A percentile compares a stretch with the other conserved stretches of the same genome.
Conservation (phyloP, 2,113 vertebrate species). For the Phainopepla nitens region DNA sequence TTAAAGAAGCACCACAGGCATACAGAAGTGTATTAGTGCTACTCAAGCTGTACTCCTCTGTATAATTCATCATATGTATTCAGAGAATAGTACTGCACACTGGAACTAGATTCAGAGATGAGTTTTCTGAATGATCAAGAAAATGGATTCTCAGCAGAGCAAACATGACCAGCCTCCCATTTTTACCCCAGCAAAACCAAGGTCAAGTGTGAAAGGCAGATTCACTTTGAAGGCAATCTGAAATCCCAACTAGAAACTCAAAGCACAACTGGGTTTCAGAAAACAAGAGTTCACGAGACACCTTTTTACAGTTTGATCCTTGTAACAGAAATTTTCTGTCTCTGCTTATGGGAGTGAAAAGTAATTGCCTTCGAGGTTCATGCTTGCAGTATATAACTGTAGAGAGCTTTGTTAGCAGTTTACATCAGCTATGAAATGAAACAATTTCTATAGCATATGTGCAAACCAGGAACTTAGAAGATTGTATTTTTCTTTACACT, state of each 20-base stretch:
- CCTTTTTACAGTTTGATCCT: background rate
- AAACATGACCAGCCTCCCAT: background rate
- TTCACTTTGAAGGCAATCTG: background rate
- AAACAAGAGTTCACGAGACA: background rate
- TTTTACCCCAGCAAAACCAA: background rate
- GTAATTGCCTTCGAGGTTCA: background rate
- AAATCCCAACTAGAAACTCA: background rate
- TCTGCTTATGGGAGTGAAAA: background rate
- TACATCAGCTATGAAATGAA: background rate
- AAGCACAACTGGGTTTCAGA: background rate
- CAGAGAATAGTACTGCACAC: background rate
- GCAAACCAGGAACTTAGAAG: background rate
- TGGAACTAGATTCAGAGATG: background rate
- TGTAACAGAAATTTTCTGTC: background rate
- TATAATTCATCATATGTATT: background rate
- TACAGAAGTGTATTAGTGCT: background rate
- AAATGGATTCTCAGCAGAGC: background rate
- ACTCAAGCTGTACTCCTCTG: background rate
- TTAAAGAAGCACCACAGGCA: background rate
- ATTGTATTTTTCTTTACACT: conserved; percentile 18
- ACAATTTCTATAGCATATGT: background rate
- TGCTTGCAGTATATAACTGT: background rate
- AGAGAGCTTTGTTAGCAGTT: background rate
- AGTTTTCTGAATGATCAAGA: background rate
- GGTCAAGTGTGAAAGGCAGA: background rate